Conservation (phyloP, 2,888 invertebrate species). For the Aleiodes leptofemur region DNA sequence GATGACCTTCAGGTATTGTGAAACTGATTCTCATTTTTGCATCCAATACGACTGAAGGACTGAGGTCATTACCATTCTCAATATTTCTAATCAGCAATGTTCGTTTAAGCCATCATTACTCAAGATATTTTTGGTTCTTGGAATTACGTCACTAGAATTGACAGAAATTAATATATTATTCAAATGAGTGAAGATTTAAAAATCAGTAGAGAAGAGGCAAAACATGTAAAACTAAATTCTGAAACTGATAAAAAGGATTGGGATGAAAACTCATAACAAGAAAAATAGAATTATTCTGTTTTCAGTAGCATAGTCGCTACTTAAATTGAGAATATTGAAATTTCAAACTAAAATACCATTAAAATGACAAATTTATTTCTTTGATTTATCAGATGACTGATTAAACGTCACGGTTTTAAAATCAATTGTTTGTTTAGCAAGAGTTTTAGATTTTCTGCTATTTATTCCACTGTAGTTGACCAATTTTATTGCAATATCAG, state of each 20-base stretch:
- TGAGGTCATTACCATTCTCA: constrained; percentile 22
- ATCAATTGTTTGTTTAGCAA: constrained; percentile 16
- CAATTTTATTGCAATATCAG: constrained; percentile 26
- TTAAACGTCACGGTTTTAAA: constrained; percentile 14
- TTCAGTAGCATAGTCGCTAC: too few species aligned
- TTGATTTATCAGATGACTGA: constrained; percentile 6
- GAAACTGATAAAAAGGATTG: not conserved
- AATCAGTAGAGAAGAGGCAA: not conserved
- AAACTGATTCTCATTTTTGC: constrained; percentile 10
- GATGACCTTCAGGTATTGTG: not conserved
- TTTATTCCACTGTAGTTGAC: constrained; percentile 2
- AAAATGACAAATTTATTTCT: not conserved
- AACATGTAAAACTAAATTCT: not conserved
- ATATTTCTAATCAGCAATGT: too few species aligned
- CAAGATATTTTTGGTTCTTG: too few species aligned
- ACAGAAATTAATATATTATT: too few species aligned
- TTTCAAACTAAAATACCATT: not conserved
- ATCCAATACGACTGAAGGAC: not conserved
- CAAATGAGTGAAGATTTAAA: too few species aligned
- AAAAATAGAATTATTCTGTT: too few species aligned
- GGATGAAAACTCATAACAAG: too few species aligned
- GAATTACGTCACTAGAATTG: too few species aligned
- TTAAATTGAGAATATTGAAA: too few species aligned
- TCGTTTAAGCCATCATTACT: too few species aligned
- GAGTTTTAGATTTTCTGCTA: constrained; percentile 1